phyloP scores from a whole-genome alignment of 2,888 invertebrate genomes.

The Anthophora plumipes region DNA sequence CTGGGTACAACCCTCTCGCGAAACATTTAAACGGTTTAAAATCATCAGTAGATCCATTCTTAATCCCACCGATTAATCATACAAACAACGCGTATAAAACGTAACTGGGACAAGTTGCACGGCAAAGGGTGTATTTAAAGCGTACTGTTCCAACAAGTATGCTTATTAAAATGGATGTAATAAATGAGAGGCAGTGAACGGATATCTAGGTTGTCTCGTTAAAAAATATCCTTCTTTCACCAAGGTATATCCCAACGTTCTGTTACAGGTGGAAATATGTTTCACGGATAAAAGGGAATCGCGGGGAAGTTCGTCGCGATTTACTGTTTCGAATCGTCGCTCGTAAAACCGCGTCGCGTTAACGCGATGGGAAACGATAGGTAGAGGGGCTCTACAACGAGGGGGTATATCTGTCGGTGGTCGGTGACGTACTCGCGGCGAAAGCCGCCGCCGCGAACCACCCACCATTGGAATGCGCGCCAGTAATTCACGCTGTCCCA shows the following conservation, averaged over 20 bases:
- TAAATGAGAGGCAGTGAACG: no score
- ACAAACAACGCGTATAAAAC: no score
- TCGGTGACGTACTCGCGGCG: slow-evolving; percentile 53
- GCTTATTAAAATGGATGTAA: no score
- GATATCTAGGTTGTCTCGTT: no score
- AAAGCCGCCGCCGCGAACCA: slow-evolving; percentile 43
- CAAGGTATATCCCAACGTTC: slow-evolving; percentile 28
- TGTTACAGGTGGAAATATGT: slow-evolving; percentile 11
- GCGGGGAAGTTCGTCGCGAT: slow-evolving; percentile 29
- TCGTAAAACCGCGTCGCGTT: slow-evolving; percentile 52
- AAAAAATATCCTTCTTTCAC: slow-evolving; percentile 20
- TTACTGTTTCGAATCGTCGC: slow-evolving; percentile 43
- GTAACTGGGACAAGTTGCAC: no score
- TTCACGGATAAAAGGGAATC: slow-evolving; percentile 38
- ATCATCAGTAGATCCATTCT: no score
- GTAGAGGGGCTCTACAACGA: slow-evolving; percentile 9
- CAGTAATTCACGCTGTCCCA: slow-evolving; percentile 78
- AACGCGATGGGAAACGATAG: slow-evolving; percentile 36
- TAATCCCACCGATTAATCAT: no score
- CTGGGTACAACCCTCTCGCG: no score
- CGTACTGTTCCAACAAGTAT: no score
- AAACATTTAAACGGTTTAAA: no score
- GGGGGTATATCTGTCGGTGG: slow-evolving; percentile 48
- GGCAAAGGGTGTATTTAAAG: no score
- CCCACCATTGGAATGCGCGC: slow-evolving; percentile 73